A percentile compares a stretch with the other conserved stretches of the same genome.
Evolutionary conservation across 2,797 vertebrate species (phyloP).

Genomic region (Pseudochirops corinnae): DNA sequence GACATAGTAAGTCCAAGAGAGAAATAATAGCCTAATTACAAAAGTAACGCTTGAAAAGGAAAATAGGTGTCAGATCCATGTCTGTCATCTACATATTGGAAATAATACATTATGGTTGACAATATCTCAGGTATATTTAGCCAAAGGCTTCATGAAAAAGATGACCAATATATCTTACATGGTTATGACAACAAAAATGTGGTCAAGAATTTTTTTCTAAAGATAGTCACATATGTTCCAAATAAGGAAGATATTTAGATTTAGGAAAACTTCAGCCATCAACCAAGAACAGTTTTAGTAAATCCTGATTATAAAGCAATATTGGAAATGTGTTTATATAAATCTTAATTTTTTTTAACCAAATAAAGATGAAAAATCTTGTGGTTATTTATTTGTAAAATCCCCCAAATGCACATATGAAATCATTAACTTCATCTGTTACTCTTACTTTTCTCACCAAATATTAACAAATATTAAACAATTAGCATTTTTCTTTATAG

Average conservation of each 20-base stretch:
- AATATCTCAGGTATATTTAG: background rate
- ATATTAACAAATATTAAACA: slow-evolving; percentile 72
- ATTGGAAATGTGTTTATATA: background rate
- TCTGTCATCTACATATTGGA: background rate
- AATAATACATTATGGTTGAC: background rate
- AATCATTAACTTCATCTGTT: slow-evolving; percentile 71
- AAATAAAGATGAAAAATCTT: background rate
- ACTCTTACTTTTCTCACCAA: slow-evolving; percentile 57
- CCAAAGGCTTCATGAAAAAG: background rate
- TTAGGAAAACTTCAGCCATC: background rate
- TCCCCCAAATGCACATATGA: background rate
- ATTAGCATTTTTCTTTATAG: slow-evolving; percentile 44
- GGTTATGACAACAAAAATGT: background rate
- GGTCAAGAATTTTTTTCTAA: background rate
- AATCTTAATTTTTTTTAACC: background rate
- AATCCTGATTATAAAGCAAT: background rate
- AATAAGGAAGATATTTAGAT: background rate
- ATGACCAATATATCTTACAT: background rate
- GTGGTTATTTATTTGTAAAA: background rate
- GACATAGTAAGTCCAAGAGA: slow-evolving; percentile 16
- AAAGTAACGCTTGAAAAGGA: background rate
- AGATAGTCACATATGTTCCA: background rate
- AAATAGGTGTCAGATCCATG: background rate
- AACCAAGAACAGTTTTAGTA: background rate
- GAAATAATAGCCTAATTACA: slow-evolving; percentile 30